phyloP scores from a whole-genome alignment of 2,888 invertebrate genomes.

The Eucera pruinosa region DNA sequence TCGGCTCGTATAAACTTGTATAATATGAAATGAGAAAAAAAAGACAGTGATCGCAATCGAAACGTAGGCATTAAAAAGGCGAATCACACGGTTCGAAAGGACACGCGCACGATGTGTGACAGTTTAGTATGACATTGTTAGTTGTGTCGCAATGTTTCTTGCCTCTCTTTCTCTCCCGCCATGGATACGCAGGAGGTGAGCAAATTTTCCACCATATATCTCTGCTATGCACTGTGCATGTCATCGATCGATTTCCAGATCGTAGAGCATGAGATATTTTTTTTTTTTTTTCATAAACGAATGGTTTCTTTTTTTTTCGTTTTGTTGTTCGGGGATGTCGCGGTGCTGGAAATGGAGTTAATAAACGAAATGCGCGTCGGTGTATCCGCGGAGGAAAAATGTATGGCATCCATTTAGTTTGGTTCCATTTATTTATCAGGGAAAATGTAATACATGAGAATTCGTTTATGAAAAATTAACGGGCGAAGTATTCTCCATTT shows the following conservation, averaged over 20 bases:
- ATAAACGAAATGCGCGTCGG: neutral
- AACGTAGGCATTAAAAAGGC: constrained; percentile 47
- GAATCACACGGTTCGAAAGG: constrained; percentile 49
- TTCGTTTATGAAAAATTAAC: no score
- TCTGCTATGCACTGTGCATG: constrained; percentile 78
- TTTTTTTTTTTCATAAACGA: neutral
- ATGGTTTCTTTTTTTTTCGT: neutral
- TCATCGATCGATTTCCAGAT: constrained; percentile 72
- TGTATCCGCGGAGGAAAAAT: neutral
- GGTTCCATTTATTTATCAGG: neutral
- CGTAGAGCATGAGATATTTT: constrained; percentile 30
- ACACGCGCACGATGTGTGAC: constrained; percentile 62
- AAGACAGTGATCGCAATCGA: constrained; percentile 12
- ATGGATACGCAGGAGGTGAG: constrained; percentile 85
- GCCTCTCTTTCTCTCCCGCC: constrained; percentile 81
- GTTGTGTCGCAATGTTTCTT: constrained; percentile 85
- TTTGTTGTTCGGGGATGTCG: neutral
- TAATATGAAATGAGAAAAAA: constrained; percentile 40
- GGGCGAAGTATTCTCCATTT: neutral
- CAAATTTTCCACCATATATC: constrained; percentile 53
- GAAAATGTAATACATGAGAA: neutral
- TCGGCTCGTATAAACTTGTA: constrained; percentile 63
- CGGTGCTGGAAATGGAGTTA: constrained; percentile 12
- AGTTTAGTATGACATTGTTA: constrained; percentile 84
- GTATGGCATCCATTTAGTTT: neutral